These are phyloP conservation scores for Folsomia candida DNA, from an alignment of 2,888 invertebrate genomes.

Conservation along the genomic window DNA sequence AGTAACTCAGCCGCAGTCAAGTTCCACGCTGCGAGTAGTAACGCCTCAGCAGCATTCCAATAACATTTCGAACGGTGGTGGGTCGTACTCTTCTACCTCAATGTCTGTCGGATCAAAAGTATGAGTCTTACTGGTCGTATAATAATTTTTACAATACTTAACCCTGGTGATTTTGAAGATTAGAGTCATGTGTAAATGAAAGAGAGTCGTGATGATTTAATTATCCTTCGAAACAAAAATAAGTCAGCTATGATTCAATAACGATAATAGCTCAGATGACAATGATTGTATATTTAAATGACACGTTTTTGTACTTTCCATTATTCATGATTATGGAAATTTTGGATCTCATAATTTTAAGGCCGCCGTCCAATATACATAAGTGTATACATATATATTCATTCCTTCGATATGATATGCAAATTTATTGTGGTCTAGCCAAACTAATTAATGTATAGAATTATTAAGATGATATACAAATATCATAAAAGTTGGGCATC, in stretches of 20 bases:
- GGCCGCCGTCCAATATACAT: neutral
- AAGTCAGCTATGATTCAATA: neutral
- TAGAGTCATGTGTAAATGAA: neutral
- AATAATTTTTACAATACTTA: no score
- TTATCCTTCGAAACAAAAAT: neutral
- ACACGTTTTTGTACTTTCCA: neutral
- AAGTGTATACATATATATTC: no score
- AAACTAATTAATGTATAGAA: neutral
- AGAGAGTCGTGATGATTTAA: neutral
- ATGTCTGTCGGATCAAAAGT: conserved; percentile 14
- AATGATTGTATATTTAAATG: neutral
- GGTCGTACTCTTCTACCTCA: conserved; percentile 5
- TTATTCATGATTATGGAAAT: neutral
- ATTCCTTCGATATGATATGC: no score
- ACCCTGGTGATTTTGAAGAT: neutral
- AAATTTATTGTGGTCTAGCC: neutral
- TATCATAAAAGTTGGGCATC: neutral
- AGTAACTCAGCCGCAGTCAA: neutral
- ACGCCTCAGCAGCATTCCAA: conserved; percentile 1
- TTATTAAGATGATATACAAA: neutral
- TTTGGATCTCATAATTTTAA: neutral
- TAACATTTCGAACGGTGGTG: neutral
- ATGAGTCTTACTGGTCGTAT: neutral
- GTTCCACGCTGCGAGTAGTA: neutral
- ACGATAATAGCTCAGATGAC: neutral